Conservation (phyloP, 2,888 invertebrate genomes). For the Perdita meconis region DNA sequence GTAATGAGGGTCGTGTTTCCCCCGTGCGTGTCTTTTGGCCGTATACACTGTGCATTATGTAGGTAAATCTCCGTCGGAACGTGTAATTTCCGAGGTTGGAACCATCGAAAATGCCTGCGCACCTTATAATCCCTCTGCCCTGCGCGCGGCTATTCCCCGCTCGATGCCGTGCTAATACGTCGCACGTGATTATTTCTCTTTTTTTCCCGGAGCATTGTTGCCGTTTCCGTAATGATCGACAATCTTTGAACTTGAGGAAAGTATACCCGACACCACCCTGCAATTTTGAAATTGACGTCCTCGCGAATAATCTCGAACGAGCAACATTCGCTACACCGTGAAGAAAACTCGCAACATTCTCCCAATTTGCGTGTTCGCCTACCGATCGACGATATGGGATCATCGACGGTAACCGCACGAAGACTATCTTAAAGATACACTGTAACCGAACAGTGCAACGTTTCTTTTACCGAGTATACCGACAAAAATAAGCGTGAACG, state of each 20-base stretch:
- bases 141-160: conserved; percentile 10
- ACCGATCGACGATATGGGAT: too few relatives aligned
- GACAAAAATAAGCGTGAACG: background rate
- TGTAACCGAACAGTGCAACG: too few relatives aligned
- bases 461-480: too few relatives aligned
- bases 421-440: too few relatives aligned
- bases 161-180: conserved; percentile 12
- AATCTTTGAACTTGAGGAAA: background rate
- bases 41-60: conserved; percentile 9
- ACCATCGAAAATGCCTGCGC: conserved; percentile 36
- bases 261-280: background rate
- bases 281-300: background rate
- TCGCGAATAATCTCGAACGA: background rate
- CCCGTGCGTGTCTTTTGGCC: conserved; percentile 1
- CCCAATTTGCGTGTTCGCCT: background rate
- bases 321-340: background rate
- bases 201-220: background rate
- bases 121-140: conserved; percentile 28
- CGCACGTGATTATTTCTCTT: conserved; percentile 9
- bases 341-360: background rate
- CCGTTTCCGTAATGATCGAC: conserved; percentile 4
- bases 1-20: background rate
- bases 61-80: conserved; percentile 22
- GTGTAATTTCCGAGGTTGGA: conserved; percentile 50
- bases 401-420: too few relatives aligned